Conservation (phyloP, 2,888 invertebrate genomes). For the Scaptomyza caliginosa region DNA sequence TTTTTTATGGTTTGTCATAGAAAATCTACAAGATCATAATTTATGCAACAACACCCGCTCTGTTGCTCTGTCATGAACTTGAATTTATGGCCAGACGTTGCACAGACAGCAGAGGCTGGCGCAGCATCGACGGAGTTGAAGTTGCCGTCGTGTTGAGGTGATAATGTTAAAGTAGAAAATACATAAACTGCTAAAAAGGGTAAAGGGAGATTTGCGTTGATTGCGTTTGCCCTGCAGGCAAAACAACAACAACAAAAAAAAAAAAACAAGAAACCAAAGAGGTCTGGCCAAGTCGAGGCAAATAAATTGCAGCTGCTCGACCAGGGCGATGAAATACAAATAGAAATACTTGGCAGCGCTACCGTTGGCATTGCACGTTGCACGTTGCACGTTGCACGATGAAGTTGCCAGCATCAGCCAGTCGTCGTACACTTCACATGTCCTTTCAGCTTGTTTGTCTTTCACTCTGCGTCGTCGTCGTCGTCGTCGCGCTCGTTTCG, state of each 20-base stretch:
- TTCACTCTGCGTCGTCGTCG: constrained; percentile 78
- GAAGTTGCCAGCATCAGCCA: constrained; percentile 63
- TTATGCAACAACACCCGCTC: constrained; percentile 59
- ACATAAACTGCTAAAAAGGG: constrained; percentile 50
- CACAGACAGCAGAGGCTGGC: no score
- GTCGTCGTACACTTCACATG: constrained; percentile 71
- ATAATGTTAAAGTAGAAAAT: constrained; percentile 71
- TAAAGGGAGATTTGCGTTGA: constrained; percentile 31
- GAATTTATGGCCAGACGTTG: constrained; percentile 68
- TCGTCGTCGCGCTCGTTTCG: neutral
- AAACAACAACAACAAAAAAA: neutral
- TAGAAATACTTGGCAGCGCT: constrained; percentile 79
- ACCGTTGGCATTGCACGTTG: constrained; percentile 50
- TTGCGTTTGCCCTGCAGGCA: constrained; percentile 70
- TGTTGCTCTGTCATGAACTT: constrained; percentile 32
- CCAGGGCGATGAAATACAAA: constrained; percentile 80
- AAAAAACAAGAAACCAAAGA: no score
- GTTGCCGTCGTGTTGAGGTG: constrained; percentile 56
- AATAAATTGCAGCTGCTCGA: constrained; percentile 77
- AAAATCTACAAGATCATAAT: constrained; percentile 72
- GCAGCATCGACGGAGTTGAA: constrained; percentile 51
- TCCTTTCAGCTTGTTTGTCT: constrained; percentile 78
- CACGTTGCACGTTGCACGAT: constrained; percentile 34
- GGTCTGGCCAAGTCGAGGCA: constrained; percentile 36
- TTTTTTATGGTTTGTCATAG: constrained; percentile 73